Evolutionary conservation across 2,888 invertebrate genomes (phyloP), one percentile per base, ranked within the genome.

Genomic region (Tinea pellionella): DNA sequence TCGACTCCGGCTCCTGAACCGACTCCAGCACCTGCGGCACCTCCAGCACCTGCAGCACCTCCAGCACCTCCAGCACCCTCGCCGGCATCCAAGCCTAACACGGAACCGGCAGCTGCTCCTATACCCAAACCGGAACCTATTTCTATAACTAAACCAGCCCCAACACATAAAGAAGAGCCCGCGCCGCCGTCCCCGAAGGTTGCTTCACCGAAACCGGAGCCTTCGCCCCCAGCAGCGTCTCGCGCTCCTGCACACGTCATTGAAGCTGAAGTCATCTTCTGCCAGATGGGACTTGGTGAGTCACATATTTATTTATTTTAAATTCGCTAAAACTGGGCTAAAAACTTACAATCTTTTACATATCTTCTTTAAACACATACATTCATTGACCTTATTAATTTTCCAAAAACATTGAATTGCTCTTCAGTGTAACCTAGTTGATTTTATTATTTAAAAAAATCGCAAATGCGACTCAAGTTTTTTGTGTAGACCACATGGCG

Each of bases 201-300:
- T 16, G 65, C 55, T 19, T 24, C 55, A 19, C 4, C 24, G 47
- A 51, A 51, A 56, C 41, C 51, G 41, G 47, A 32, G n/a, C 60
- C 61, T 29, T 59, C 56, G 11, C 59, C 62, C 1, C 61, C 55
- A 11, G 51, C 55, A n/a, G 56, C 42, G 2, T 12, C 37, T 6
- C 13, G 11, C 9, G n/a, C 37, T 37, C 65, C 78, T 61, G 82
- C 88, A 37, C 86, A 86, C 70, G 83, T 89, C 71, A 90, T 90
- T 63, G 90, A 90, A 69, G 91, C 92, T 51, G 92, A 92, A 70
- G 91, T 91, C 65, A 91, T 92, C 69, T 92, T 92, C 83, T 89
- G 90, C 74, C 90, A 90, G 76, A 91, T 92, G 89, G 92, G 92
- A 68, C 80, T 93, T 59, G 92, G 93, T 93, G 73, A 92, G 89